Conservation (phyloP, 2,888 invertebrate species). For the Andrena hattorfiana region DNA sequence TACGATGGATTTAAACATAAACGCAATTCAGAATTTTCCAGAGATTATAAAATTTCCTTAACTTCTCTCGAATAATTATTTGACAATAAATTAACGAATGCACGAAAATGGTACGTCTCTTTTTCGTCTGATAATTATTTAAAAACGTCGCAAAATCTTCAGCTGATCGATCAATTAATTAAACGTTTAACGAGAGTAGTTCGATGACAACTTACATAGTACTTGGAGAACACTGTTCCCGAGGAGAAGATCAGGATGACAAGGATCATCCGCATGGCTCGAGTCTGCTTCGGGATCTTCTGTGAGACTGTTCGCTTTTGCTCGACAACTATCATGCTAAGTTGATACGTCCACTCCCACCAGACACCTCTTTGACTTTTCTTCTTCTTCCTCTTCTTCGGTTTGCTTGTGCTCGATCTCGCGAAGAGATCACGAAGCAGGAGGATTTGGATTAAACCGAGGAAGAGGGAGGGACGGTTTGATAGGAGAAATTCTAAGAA, state of each 20-base stretch:
- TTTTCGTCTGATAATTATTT: too few relatives aligned
- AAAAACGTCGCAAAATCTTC: too few relatives aligned
- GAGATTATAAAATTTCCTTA: background rate
- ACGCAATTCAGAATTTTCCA: background rate
- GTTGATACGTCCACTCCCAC: conserved; percentile 62
- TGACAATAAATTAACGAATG: background rate
- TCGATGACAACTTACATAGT: conserved; percentile 72
- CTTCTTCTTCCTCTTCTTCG: conserved; percentile 60
- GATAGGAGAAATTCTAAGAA: conserved; percentile 70
- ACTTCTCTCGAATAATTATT: background rate
- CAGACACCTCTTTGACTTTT: conserved; percentile 38
- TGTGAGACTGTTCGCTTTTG: conserved; percentile 67
- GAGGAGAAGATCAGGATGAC: conserved; percentile 66
- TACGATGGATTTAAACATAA: background rate
- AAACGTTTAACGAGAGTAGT: background rate
- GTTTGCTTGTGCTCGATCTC: conserved; percentile 40
- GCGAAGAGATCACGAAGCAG: conserved; percentile 45
- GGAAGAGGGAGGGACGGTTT: conserved; percentile 49
- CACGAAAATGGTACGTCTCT: background rate
- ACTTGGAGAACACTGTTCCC: conserved; percentile 64
- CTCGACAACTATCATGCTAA: conserved; percentile 50
- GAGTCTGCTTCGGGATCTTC: conserved; percentile 70
- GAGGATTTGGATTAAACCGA: conserved; percentile 43
- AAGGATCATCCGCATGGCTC: conserved; percentile 73
- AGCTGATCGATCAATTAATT: background rate